Percentiles rank a stretch among this genome's conserved stretches.
These are phyloP conservation scores for Macrosoma leucophasiata DNA, from an alignment of 2,888 invertebrate species.

Conservation along the genomic window DNA sequence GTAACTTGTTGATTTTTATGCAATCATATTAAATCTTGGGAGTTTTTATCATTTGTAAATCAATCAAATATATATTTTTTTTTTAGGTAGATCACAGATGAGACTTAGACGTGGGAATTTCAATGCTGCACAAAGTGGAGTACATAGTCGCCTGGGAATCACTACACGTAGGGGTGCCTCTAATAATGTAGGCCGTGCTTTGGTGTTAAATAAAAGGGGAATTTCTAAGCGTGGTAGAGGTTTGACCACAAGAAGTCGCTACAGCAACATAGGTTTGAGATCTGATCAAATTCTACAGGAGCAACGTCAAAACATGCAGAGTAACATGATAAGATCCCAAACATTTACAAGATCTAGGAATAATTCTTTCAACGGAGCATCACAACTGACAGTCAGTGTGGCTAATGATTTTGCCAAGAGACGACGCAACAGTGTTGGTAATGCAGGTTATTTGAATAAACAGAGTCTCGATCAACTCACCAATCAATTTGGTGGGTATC, in stretches of 20 bases:
- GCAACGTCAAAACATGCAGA: conserved; percentile 43
- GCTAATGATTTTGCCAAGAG: conserved; percentile 59
- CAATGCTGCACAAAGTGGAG: conserved; percentile 37
- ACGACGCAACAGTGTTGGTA: conserved; percentile 62
- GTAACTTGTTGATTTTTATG: conserved; percentile 20
- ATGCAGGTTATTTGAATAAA: conserved; percentile 52
- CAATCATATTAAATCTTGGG: background rate
- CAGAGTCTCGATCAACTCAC: conserved; percentile 58
- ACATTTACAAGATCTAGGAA: conserved; percentile 66
- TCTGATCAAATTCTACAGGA: conserved; percentile 66
- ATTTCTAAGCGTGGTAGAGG: conserved; percentile 64
- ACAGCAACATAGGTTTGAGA: conserved; percentile 58
- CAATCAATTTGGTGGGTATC: conserved; percentile 52
- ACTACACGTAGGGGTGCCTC: conserved; percentile 44
- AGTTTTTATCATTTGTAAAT: background rate
- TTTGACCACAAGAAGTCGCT: conserved; percentile 50
- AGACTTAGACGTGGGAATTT: conserved; percentile 46
- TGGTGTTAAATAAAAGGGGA: conserved; percentile 60
- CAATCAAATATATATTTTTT: conserved; percentile 3
- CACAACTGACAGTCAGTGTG: conserved; percentile 64
- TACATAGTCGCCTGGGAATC: conserved; percentile 60
- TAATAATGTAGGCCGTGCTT: conserved; percentile 40
- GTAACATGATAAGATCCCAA: conserved; percentile 57
- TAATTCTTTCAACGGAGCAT: conserved; percentile 54
- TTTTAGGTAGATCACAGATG: conserved; percentile 47